These are phyloP conservation scores for Nipponia nippon DNA, from an alignment of 2,113 vertebrate species.

Conservation along the genomic window DNA sequence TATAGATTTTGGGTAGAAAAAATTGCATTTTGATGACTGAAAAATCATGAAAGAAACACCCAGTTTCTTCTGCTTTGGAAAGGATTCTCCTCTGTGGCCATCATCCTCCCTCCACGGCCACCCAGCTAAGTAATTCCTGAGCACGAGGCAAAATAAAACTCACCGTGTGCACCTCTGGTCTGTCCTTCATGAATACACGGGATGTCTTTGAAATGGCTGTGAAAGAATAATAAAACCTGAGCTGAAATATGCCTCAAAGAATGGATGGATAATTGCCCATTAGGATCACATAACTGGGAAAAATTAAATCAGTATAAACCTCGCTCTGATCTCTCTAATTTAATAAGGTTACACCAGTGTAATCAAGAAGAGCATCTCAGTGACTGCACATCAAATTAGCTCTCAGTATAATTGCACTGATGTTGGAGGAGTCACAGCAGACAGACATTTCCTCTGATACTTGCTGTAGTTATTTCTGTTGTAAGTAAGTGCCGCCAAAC, in stretches of 20 bases:
- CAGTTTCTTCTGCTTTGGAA: not conserved
- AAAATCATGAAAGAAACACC: not conserved
- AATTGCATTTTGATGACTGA: not conserved
- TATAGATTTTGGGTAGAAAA: not conserved
- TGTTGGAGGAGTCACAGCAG: not conserved
- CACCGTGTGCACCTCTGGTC: not conserved
- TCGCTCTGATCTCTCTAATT: not conserved
- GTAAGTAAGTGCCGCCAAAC: not conserved
- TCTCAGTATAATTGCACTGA: not conserved
- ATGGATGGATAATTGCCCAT: not conserved
- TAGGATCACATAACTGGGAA: not conserved
- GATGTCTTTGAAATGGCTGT: not conserved
- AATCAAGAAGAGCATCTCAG: not conserved
- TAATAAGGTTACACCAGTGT: not conserved
- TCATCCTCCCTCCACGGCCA: not conserved
- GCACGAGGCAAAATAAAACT: not conserved
- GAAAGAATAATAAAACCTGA: not conserved
- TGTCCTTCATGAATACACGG: not conserved
- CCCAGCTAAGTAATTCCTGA: not conserved
- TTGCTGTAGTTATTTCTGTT: not conserved
- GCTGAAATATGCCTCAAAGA: not conserved
- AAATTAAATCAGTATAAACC: not conserved
- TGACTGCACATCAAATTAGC: not conserved
- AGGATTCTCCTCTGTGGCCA: not conserved
- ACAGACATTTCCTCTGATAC: not conserved